Base-by-base conservation (phyloP, 2,797 vertebrate genomes). In the Sebastes steindachneri region DNA sequence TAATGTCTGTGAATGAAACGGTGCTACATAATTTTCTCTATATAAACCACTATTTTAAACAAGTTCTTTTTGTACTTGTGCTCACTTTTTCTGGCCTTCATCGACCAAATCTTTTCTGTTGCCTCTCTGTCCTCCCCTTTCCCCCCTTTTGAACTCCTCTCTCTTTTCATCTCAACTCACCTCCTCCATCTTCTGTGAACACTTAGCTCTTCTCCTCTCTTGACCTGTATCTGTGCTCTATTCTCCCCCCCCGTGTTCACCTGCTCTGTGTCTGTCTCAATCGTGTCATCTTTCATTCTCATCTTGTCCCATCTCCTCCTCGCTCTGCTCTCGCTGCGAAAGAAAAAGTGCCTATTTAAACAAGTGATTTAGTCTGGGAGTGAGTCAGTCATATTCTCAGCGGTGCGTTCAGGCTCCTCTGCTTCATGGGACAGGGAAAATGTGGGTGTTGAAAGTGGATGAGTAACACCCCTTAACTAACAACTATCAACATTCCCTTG, bases 361-460 rank as follows among this genome's bases (percentile, higher is more conserved):
- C 51, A 10, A 59, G 35, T n/a, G 62, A 72, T 78, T 80, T 57
- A 26, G 26, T 73, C 69, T 58, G 35, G n/a, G 29, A 70, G 55
- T 83, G 79, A 85, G 66, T 82, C 82, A 75, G 78, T 81, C 63
- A 41, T 63, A 75, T 75, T 85, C 70, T 86, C 72, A 33, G 29
- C 0, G 9, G 41, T 65, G 71, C 4, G 0, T 82, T 86, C 73
- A 76, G 53, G 64, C 62, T 60, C 29, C 73, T 54, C 11, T 65
- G 78, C 60, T 80, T 76, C 51, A 62, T 9, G 9, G 41, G 74
- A 82, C 26, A 63, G 59, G 8, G 68, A 79, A 75, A 83, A 79
- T 55, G 88, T 82, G 79, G 82, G 78, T 51, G 82, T 81, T 65
- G 28, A 77, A 76, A 84, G 54, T 60, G 73, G 74, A 82, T 85